Evolutionary conservation across 2,888 invertebrate genomes (phyloP), one percentile per base, ranked within the genome.

Genomic region (Drosophila cyrtoloma): DNA sequence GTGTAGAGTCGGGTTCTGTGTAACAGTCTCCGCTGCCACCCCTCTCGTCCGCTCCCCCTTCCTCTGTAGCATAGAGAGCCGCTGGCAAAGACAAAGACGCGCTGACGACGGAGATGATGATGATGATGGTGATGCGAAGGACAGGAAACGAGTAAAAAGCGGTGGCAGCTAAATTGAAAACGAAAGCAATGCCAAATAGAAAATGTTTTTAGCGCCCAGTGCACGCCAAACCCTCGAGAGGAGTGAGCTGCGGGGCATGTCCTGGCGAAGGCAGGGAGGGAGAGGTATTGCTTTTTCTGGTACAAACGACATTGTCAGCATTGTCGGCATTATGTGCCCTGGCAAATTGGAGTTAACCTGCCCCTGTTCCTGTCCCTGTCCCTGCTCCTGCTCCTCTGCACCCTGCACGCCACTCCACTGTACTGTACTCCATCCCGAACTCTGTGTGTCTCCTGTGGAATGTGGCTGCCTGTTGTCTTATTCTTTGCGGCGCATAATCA

Each of bases 131-230:
- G 61, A 61, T 37, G 57, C 10, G 53, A 39, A 37, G 57, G 44
- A 30, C 28, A 67, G 57, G 57, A 42, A 57, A 58, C 59, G 65
- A 60, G 63, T 47, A 71, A 63, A 68, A 71, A 75, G 61, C 55
- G 71, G 70, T 66, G 72, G 74, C 80, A 77, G 72, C 76, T 76
- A 89, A 86, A 86, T 86, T 86, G 89, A 86, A 86, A 86, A 86
- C 86, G 88, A 86, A 86, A 86, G 86, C 89, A 89, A 86, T 89
- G 87, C 82, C 83, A 87, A 89, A 86, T 86, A 86, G 86, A 87
- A 86, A 81, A 87, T 86, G 85, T 87, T 85, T 78, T 77, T 70
- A 77, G 74, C 82, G 75, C 76, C 81, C 68, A 68, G 33, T 39
- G 67, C 56, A 37, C 56, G 52, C 47, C 44, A 30, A 47, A 28